A percentile compares a stretch with the other conserved stretches of the same genome.
Evolutionary conservation across 2,888 invertebrate species (phyloP).

Genomic region (Margaritifera margaritifera): DNA sequence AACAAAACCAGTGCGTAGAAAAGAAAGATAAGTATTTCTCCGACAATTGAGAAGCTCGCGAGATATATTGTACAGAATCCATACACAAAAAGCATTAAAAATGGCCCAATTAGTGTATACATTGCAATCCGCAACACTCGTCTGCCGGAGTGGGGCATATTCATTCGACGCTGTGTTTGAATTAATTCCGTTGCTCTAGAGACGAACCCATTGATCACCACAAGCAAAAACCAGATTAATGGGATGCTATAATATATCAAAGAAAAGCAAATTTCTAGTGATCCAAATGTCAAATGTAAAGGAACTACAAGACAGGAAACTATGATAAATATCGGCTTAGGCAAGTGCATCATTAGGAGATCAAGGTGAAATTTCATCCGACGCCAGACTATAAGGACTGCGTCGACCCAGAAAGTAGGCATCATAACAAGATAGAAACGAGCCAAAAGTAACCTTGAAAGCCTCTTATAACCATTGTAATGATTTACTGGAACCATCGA

Average conservation of each 20-base stretch:
- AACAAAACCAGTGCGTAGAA: conserved; percentile 21
- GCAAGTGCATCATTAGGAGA: no score
- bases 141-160: no score
- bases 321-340: no score
- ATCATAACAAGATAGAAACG: conserved; percentile 15
- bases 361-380: conserved; percentile 1
- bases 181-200: no score
- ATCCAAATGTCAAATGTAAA: background rate
- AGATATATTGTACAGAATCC: conserved; percentile 4
- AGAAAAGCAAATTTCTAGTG: conserved; percentile 2
- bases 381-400: background rate
- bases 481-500: conserved; percentile 7
- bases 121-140: no score
- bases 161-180: no score
- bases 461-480: conserved; percentile 15
- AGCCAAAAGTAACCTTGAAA: conserved; percentile 1
- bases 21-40: conserved; percentile 15
- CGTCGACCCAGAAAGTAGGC: conserved; percentile 14
- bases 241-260: conserved; percentile 10
- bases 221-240: background rate
- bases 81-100: no score
- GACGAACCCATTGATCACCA: background rate
- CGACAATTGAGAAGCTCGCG: conserved; percentile 17
- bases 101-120: no score
- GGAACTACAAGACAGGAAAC: background rate